Base-by-base conservation (phyloP, 2,888 invertebrate species). In the Arenicola marina region DNA sequence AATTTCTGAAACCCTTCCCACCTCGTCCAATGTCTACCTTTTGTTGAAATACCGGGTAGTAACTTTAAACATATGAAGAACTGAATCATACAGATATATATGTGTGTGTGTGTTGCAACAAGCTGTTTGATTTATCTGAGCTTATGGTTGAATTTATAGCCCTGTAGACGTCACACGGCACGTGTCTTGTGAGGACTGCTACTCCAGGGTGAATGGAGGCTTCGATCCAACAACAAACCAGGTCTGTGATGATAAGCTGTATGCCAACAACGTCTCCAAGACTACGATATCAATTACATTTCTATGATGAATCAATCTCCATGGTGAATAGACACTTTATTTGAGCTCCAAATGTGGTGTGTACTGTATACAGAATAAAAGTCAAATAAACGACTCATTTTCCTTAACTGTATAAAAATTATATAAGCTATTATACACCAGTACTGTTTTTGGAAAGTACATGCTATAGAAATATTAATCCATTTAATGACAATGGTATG, bases 151-250 rank as follows among this genome's bases (percentile, higher is more conserved):
- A 70, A 72, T 68, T 88, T 88, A 45, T 83, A 91, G 93, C 83
- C 88, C 90, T 33, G 85, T 96, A 62, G 92, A 95, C 78, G 87
- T 95, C 31, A 85, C 91, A 46, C 87, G 96, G 63, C 95, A 97
- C 79, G 89, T 96, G 71, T 90, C 92, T 0, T 97, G 96, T 86
- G 97, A 97, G 86, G 89, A 90, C 26, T 97, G 97, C 84, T 89
- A 90, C 76, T 84, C 87, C 15, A 86, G 88, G 7, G 92, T 96
- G 0, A 93, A 90, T 75, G 96, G 96, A 31, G 96, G 96, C 21
- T 97, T 92, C 83, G 94, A 95, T 85, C 90, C 92, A 15, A 86
- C 89, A 69, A 80, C 89, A 29, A 93, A 94, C 84, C 93, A 94
- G 85, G 88, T 88, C 77, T 80, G 85, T 85, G 15, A 44, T 46